These are phyloP conservation scores for Etheostoma nigrum DNA, from an alignment of 2,797 vertebrate genomes.

Conservation along the genomic window DNA sequence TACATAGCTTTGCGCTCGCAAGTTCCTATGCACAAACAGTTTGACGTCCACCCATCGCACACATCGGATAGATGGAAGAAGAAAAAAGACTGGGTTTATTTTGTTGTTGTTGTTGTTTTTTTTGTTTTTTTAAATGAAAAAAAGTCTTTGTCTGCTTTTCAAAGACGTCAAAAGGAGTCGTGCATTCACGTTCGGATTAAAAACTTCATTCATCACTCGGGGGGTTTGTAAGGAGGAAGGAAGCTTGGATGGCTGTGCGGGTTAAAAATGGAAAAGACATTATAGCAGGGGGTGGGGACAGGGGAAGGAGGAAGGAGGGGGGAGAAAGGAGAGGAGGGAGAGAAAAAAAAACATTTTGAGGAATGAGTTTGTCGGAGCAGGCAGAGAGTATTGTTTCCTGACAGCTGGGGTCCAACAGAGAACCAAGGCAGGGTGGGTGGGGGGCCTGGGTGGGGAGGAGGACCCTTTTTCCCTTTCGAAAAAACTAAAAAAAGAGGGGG, in stretches of 20 bases:
- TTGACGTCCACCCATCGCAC: constrained; percentile 35
- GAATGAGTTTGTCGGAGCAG: constrained; percentile 87
- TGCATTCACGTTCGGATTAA: constrained; percentile 72
- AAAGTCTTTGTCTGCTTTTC: constrained; percentile 46
- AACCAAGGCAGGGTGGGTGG: constrained; percentile 64
- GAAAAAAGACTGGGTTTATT: constrained; percentile 19
- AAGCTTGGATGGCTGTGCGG: constrained; percentile 83
- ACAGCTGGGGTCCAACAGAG: constrained; percentile 87
- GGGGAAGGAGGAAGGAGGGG: constrained; percentile 55
- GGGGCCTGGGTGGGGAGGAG: constrained; percentile 42
- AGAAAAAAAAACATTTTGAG: constrained; percentile 85
- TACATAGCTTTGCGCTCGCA: constrained; percentile 21
- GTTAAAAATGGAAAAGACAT: constrained; percentile 91
- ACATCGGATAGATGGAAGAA: constrained; percentile 40
- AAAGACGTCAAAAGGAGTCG: constrained; percentile 54
- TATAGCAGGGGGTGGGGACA: constrained; percentile 76
- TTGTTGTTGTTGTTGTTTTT: too few species aligned
- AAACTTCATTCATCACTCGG: constrained; percentile 79
- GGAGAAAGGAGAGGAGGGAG: constrained; percentile 64
- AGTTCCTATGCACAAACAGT: constrained; percentile 41
- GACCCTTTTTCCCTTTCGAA: constrained; percentile 78
- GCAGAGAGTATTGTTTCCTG: constrained; percentile 89
- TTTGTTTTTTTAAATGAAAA: too few species aligned
- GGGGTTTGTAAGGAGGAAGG: constrained; percentile 83
- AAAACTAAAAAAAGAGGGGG: constrained; percentile 65